Evolutionary conservation across 2,113 vertebrate species (phyloP), one percentile per base, ranked within the genome.

Genomic region (Pollachius pollachius): DNA sequence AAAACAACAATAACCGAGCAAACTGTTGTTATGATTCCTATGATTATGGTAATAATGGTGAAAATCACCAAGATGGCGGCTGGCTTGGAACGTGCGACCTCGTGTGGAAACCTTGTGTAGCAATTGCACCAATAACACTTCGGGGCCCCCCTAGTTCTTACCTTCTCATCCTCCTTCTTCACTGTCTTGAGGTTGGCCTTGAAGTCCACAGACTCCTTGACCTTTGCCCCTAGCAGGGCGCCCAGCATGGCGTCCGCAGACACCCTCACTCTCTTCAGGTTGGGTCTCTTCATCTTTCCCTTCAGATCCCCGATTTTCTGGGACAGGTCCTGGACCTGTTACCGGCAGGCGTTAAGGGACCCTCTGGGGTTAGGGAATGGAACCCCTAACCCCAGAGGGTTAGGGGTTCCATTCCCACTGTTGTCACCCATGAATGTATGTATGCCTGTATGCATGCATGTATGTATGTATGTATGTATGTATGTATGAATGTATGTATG

Each of bases 251-350:
- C 92, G 9, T 94, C 92, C n/a, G 93, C 90, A 1, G 92, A 94
- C 56, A 94, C 91, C 65, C 91, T 87, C 48, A 94, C 93, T 77
- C 91, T 91, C 73, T 61, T 91, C 74, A 94, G 87, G 30, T 81
- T 85, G 19, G 93, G 93, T 64, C 93, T 88, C 81, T 93, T 94
- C 90, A 94, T 91, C 82, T 94, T 94, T n/a, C 93, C 93, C 81
- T 92, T 92, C 70, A 94, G 60, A 69, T 94, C 91, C 75, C 71
- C 85, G 71, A 94, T 91, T 83, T 94, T 94, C 75, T 89, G 88
- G 68, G 83, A 83, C 68, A 94, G 82, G 70, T 90, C 84, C 30
- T 77, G 71, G 64, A 93, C 85, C 93, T 94, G 64, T 72, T 74
- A 52, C 48, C 0, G 52, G 52, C 9, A 69, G 57, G 62, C 34